Conservation (phyloP, 1,140 invertebrate genomes). For the Panulirus ornatus region DNA sequence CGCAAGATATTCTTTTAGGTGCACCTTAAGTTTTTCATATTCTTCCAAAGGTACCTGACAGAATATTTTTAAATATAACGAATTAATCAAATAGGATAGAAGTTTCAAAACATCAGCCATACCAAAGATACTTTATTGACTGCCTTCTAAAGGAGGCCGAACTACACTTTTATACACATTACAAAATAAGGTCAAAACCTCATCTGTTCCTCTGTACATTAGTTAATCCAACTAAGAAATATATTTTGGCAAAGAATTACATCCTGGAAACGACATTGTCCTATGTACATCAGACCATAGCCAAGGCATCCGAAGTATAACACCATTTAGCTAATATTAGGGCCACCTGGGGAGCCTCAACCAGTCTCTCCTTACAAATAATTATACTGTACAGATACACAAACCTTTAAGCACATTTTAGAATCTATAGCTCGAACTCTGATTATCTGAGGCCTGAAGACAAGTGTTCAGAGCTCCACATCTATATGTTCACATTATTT, state of each 20-base stretch:
- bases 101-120: neutral
- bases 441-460: neutral
- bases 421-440: neutral
- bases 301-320: neutral
- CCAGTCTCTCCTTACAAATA: too few relatives aligned
- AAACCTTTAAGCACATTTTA: neutral
- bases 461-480: neutral
- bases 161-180: constrained; percentile 33
- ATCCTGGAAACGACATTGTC: neutral
- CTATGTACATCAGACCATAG: neutral
- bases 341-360: neutral
- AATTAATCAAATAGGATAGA: too few relatives aligned
- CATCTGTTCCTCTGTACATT: constrained; percentile 10
- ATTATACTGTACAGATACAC: too few relatives aligned
- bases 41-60: too few relatives aligned
- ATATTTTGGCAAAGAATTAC: neutral
- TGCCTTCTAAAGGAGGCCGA: constrained; percentile 5
- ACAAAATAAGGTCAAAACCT: neutral
- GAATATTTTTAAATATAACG: too few relatives aligned
- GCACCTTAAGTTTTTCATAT: too few relatives aligned
- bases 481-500: neutral
- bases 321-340: neutral
- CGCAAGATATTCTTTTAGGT: too few relatives aligned
- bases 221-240: constrained; percentile 25
- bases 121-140: constrained; percentile 51